Evolutionary conservation across 2,797 vertebrate genomes (phyloP).

Genomic region (Anas acuta): DNA sequence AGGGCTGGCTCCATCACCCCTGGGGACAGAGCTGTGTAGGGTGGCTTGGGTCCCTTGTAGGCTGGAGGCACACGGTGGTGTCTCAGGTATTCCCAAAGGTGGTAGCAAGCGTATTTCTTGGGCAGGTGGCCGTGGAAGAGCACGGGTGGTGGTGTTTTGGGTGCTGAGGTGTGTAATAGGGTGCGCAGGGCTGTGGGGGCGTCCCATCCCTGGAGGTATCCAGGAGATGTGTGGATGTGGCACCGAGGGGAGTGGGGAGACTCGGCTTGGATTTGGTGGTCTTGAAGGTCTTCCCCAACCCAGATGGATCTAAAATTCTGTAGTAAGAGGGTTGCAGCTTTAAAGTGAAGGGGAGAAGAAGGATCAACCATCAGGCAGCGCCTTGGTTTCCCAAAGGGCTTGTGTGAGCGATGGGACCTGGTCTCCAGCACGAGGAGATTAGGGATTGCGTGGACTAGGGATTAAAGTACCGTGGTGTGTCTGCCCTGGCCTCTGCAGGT

Average conservation of each 20-base stretch:
- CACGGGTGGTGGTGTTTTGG: neutral
- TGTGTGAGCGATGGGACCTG: neutral
- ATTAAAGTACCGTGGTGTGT: neutral
- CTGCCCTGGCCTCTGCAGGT: neutral
- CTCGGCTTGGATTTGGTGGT: neutral
- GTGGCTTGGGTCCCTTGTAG: neutral
- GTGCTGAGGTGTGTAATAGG: neutral
- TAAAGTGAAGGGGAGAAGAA: neutral
- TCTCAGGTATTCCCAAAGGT: neutral
- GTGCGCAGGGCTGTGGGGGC: neutral
- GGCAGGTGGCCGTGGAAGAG: neutral
- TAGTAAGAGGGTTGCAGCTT: neutral
- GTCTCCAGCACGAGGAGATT: neutral
- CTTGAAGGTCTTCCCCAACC: neutral
- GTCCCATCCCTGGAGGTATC: neutral
- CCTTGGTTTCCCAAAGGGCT: neutral
- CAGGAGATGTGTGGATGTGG: neutral
- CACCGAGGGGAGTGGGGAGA: neutral
- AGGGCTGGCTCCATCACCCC: accelerated
- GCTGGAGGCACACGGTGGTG: neutral
- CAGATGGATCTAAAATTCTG: neutral
- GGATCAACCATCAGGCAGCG: neutral
- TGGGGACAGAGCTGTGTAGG: neutral
- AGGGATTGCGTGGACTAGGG: neutral
- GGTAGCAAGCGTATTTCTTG: neutral